Evolutionary conservation across 2,797 vertebrate genomes (phyloP).

Genomic region (Danio albolineatus): DNA sequence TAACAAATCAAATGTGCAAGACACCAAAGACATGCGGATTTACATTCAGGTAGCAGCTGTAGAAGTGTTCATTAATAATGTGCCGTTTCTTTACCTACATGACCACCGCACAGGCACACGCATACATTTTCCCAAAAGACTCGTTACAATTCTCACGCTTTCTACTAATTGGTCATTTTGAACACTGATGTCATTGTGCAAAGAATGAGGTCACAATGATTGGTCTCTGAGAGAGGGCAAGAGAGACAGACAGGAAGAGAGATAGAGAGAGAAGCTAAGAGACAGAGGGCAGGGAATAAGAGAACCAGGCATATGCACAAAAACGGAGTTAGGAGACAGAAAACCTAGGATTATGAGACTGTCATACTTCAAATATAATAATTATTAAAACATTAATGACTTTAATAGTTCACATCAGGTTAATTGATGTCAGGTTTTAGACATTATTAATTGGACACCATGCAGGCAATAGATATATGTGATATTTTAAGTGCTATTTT

Average conservation of each 20-base stretch:
- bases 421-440: too few relatives aligned
- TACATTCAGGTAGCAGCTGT: slow-evolving; percentile 28
- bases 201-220: slow-evolving; percentile 50
- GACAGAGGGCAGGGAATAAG: slow-evolving; percentile 54
- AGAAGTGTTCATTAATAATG: slow-evolving; percentile 24
- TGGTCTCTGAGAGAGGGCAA: slow-evolving; percentile 67
- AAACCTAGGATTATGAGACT: background rate
- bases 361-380: background rate
- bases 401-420: background rate
- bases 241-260: slow-evolving; percentile 70
- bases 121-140: slow-evolving; percentile 57
- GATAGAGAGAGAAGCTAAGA: slow-evolving; percentile 44
- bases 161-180: slow-evolving; percentile 56
- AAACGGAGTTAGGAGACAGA: slow-evolving; percentile 53
- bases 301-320: slow-evolving; percentile 61
- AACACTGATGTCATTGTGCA: slow-evolving; percentile 69
- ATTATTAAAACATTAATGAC: background rate
- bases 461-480: too few relatives aligned
- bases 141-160: slow-evolving; percentile 53
- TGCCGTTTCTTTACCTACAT: slow-evolving; percentile 24
- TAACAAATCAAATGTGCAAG: slow-evolving; percentile 25
- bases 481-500: too few relatives aligned
- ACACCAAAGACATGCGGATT: slow-evolving; percentile 6
- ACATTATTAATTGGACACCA: too few relatives aligned
- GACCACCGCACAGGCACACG: slow-evolving; percentile 52